Percentiles rank a stretch among this genome's conserved stretches.
phyloP scores from a whole-genome alignment of 2,888 invertebrate genomes.

The Idaea dimidiata region DNA sequence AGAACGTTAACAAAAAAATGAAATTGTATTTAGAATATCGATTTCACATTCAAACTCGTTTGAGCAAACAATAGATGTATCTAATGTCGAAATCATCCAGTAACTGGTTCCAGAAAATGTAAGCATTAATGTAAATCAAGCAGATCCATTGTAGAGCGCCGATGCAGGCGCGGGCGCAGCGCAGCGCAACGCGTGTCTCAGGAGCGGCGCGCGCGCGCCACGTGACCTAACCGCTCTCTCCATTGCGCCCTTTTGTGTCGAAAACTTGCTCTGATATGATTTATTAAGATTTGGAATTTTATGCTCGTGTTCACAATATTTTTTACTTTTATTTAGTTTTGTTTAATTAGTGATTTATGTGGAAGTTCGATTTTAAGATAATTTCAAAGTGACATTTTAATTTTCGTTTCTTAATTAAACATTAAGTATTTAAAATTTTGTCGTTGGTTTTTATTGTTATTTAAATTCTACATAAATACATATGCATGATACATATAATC shows the following conservation, averaged over 20 bases:
- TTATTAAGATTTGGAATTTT: slow-evolving; percentile 37
- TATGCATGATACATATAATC: no score
- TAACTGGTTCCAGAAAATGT: slow-evolving; percentile 11
- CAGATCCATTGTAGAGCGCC: slow-evolving; percentile 20
- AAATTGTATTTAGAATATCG: neutral
- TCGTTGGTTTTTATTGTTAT: no score
- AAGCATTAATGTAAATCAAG: slow-evolving; percentile 22
- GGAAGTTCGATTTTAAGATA: neutral
- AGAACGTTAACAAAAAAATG: neutral
- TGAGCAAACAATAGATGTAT: slow-evolving; percentile 13
- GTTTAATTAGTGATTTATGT: slow-evolving; percentile 8
- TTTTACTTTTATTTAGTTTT: slow-evolving; percentile 23
- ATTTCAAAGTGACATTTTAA: neutral
- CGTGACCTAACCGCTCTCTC: slow-evolving; percentile 68
- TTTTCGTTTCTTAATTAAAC: neutral
- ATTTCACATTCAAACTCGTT: neutral
- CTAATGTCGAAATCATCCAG: slow-evolving; percentile 11
- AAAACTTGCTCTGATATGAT: slow-evolving; percentile 42
- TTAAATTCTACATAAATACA: no score
- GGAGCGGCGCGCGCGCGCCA: slow-evolving; percentile 64
- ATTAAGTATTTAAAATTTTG: no score
- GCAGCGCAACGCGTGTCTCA: slow-evolving; percentile 65
- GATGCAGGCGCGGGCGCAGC: slow-evolving; percentile 23
- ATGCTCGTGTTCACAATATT: slow-evolving; percentile 23
- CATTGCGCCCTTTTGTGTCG: slow-evolving; percentile 67